Evolutionary conservation across 2,113 vertebrate species (phyloP).

Genomic region (Callocephalon fimbriatum): DNA sequence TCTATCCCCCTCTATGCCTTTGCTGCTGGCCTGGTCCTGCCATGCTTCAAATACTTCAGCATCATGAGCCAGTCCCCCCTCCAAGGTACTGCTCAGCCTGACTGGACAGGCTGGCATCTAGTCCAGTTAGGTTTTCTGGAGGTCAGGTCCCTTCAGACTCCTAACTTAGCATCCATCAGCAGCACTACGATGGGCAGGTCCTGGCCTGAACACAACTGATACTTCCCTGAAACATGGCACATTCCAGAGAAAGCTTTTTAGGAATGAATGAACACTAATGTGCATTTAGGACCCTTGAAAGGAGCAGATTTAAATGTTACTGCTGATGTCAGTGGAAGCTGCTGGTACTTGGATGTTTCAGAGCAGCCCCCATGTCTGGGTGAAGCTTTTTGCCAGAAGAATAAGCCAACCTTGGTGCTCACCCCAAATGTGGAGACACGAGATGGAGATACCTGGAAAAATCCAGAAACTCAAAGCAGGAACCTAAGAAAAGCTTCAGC

Average conservation of each 20-base stretch:
- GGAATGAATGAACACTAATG: not conserved
- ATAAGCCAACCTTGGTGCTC: not conserved
- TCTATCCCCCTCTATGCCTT: not conserved
- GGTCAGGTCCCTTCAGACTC: not conserved
- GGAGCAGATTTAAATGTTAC: not conserved
- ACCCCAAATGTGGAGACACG: not conserved
- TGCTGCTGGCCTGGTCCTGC: not conserved
- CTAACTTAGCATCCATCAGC: not conserved
- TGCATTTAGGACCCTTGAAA: not conserved
- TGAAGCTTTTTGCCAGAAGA: no score
- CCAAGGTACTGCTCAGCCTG: not conserved
- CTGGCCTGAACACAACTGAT: not conserved
- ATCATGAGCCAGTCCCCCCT: accelerated
- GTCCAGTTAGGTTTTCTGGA: not conserved
- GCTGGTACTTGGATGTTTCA: not conserved
- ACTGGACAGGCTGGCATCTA: not conserved
- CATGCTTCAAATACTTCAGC: not conserved
- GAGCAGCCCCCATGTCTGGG: not conserved
- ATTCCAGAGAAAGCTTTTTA: not conserved
- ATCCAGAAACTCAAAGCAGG: not conserved
- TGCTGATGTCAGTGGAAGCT: not conserved
- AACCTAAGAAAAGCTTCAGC: not conserved
- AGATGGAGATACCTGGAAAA: not conserved
- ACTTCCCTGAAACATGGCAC: not conserved
- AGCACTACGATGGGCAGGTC: not conserved